Base-by-base conservation (phyloP, 2,888 invertebrate genomes). In the Drosophila peninsularis region DNA sequence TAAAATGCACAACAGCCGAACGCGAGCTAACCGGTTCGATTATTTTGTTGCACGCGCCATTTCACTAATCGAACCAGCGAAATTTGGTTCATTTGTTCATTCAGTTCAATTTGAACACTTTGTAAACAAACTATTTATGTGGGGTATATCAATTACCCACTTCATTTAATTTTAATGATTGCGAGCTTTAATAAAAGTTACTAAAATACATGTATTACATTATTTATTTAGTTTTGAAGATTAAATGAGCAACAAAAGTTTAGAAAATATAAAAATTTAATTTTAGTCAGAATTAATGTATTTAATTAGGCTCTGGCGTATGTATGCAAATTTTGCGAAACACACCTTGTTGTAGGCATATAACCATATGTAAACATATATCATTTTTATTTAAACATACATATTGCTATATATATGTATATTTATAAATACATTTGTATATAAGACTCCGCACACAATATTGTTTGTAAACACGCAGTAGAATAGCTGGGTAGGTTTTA, bases 401-500 rank as follows among this genome's bases (percentile, higher is more conserved):
- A 11, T 37, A 37, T 37, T 17, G 37, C 14, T 39, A 54, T 42
- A 45, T 41, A 17, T 39, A 17, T 41, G 19, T 39, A 17, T 39
- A 37, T 42, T 45, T 62, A 49, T 49, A 36, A 55, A 39, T 45
- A 36, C 14, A 45, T 36, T 55, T 62, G 49, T 78, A 71, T 56
- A 78, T 66, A 63, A 47, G 63, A 78, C 58, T 71, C 53, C 49
- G 65, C 68, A 62, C 78, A 78, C 71, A 68, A 78, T 80, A 86
- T 82, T 88, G 86, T 83, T 88, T 80, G 86, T 88, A 88, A 88
- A 82, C 82, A 85, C 82, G 85, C 76, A 85, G 76, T 79, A 58
- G 30, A 47, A 71, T 78, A 63, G 71, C 71, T 84, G 78, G 72
- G 75, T 78, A 87, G 76, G 88, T 78, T 82, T 78, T 78, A 81